These are phyloP conservation scores for Ectropis grisescens DNA, from an alignment of 1,140 invertebrate species.

Conservation along the genomic window DNA sequence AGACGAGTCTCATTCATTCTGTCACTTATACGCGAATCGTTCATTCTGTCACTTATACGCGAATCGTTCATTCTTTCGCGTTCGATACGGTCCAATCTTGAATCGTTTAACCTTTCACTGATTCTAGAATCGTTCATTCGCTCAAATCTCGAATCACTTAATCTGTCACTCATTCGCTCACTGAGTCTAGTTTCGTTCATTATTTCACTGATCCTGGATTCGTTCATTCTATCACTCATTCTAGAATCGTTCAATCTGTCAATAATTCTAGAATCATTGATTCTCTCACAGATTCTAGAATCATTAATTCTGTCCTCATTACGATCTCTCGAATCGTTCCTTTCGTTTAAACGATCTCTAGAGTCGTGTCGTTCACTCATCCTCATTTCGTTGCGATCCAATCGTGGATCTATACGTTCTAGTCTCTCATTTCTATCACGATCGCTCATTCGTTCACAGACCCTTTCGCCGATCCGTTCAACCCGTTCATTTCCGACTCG, in stretches of 20 bases:
- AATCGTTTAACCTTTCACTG: constrained; percentile 18
- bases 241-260: constrained; percentile 17
- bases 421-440: background rate
- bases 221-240: constrained; percentile 14
- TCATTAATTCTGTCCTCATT: constrained; percentile 19
- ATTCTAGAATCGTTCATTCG: constrained; percentile 26
- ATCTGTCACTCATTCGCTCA: constrained; percentile 17
- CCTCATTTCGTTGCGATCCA: constrained; percentile 3
- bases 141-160: constrained; percentile 15
- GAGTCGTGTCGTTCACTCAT: constrained; percentile 20
- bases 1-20: constrained; percentile 10
- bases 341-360: constrained; percentile 15
- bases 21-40: constrained; percentile 21
- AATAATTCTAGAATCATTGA: constrained; percentile 19
- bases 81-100: constrained; percentile 15
- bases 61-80: constrained; percentile 20
- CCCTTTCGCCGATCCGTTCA: constrained; percentile 27
- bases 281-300: constrained; percentile 16
- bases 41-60: constrained; percentile 13
- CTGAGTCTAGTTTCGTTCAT: constrained; percentile 19
- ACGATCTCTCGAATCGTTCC: constrained; percentile 12
- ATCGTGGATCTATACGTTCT: too few relatives aligned
- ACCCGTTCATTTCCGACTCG: constrained; percentile 14
- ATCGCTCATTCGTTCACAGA: constrained; percentile 16
- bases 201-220: constrained; percentile 19